Evolutionary conservation across 2,113 vertebrate genomes (phyloP), one percentile per base, ranked within the genome.

Genomic region (Xyliphius kryptos): DNA sequence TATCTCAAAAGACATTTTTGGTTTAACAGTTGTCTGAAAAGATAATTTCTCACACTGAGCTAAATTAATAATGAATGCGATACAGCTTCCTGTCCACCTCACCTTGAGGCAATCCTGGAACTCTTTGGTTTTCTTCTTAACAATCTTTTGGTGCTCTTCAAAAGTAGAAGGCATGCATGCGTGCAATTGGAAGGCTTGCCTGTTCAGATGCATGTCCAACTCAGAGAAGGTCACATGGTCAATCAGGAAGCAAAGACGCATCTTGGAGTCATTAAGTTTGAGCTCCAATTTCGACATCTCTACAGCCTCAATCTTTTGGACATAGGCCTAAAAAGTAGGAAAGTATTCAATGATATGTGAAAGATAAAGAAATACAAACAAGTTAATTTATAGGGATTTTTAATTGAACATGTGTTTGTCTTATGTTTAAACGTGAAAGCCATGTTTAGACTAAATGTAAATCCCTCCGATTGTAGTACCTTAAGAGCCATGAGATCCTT

Each of bases 51-150:
- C 14, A 46, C 43, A 46, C 14, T n/a, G 12, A n/a, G 6, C 40
- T 41, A 14, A 10, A 41, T 41, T 41, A 14, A 14, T 41, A 12
- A 41, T 14, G 13, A 14, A 10, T 41, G 10, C 13, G 43, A 14
- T 58, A 12, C 2, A 3, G 8, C 15, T 11, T n/a, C 1, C 46
- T 26, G 22, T 55, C n/a, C 36, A 3, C 36, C 80, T 69, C 63
- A 95, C 92, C 90, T 91, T 88, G 32, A 94, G 90, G n/a, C 72
- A 77, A 9, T 79, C 79, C 77, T 95, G 91, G 74, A 90, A 93
- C 43, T 87, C 85, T 14, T 83, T 76, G 2, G 80, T 86, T 77
- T 88, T 94, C 32, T 89, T 85, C 40, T 74, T 65, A 19, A 87
- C 17, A 6, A 92, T 92, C 58, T 84, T 83, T 17, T 71, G 72